These are phyloP conservation scores for Bemisia tabaci DNA, from an alignment of 1,140 invertebrate species.

Conservation along the genomic window DNA sequence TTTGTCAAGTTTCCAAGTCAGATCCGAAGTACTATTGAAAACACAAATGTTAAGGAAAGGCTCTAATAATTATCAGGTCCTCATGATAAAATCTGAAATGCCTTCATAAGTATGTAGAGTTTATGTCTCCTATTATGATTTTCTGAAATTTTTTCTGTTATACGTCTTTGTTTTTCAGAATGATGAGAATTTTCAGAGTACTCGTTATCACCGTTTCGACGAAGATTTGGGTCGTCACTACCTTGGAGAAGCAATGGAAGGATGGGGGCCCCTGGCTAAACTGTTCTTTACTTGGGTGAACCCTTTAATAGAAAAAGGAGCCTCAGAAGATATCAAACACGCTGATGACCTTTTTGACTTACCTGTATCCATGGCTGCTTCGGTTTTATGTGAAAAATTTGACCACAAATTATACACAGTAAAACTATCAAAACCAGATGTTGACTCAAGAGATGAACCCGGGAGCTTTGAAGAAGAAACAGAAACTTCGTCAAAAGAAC, in stretches of 20 bases:
- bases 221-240: conserved; percentile 51
- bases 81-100: no score
- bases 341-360: conserved; percentile 76
- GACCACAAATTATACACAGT: conserved; percentile 31
- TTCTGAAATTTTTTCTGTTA: no score
- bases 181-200: no score
- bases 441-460: conserved; percentile 8
- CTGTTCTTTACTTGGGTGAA: conserved; percentile 79
- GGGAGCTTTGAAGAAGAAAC: no score
- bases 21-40: no score
- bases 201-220: no score
- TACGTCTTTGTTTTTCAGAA: no score
- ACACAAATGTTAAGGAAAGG: no score
- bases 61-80: no score
- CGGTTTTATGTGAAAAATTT: conserved; percentile 41
- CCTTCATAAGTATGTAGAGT: no score
- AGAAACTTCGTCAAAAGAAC: conserved; percentile 9
- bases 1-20: no score
- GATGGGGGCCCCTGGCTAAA: conserved; percentile 49
- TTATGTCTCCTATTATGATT: no score
- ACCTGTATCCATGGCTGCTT: conserved; percentile 51
- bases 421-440: conserved; percentile 22
- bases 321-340: conserved; percentile 50
- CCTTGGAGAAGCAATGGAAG: conserved; percentile 68
- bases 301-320: conserved; percentile 70